Base-by-base conservation (phyloP, 2,797 vertebrate species). In the Neoniphon sammara region DNA sequence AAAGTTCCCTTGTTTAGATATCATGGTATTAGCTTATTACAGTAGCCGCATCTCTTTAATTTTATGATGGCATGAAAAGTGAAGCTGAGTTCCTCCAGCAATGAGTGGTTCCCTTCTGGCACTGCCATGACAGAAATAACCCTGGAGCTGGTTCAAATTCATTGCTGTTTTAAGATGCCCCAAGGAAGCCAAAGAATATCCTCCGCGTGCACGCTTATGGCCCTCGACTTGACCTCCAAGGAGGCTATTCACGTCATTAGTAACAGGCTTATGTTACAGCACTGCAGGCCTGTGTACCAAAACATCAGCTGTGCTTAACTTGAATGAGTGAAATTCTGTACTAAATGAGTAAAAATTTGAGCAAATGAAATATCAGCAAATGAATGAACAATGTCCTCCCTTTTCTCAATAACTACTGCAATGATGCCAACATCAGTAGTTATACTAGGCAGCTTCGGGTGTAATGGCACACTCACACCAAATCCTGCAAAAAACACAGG, bases 61-160 rank as follows among this genome's bases (percentile, higher is more conserved):
- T 25, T 2, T 27, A 8, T 34, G 31, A 34, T 34, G 49, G 50
- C 10, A 59, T 36, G 44, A 58, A 42, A 54, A 50, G 49, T 50
- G 54, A 55, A 27, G 27, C 25, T 27, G 20, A 42, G 57, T 25
- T 15, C 57, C 58, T 49, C 54, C 2, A 25, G 52, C 50, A 59
- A 30, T 31, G 31, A 63, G 75, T 59, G 78, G 67, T 85, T 88
- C 83, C 86, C 78, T 75, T 42, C 34, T 65, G 78, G 77, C 71
- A 68, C 39, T 53, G 53, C 78, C 31, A 63, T 9, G 58, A 84
- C 85, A 64, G 70, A 93, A 91, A 94, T 92, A 93, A 88, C 74
- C 63, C 82, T 63, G 54, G 78, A 82, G 68, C 75, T 55, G 31
- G 36, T 82, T 90, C 87, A 89, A 75, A 80, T 89, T 88, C 80